Evolutionary conservation across 2,888 invertebrate species (phyloP).

Genomic region (Amphimallon solstitiale): DNA sequence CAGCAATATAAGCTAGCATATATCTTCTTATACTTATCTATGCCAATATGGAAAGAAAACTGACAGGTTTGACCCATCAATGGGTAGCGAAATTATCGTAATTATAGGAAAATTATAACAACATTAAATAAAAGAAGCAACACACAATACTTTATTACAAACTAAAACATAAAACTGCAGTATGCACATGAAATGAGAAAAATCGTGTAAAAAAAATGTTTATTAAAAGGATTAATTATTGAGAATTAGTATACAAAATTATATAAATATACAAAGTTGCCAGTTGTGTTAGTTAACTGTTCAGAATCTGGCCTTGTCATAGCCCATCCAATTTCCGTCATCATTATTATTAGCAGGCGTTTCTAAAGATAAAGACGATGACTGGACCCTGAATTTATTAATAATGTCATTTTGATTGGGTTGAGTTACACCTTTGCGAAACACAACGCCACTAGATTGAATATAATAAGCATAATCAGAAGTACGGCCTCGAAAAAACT

Average conservation of each 20-base stretch:
- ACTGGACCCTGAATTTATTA: not conserved
- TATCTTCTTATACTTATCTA: too few species aligned
- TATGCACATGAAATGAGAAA: slow-evolving; percentile 33
- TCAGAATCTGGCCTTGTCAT: slow-evolving; percentile 60
- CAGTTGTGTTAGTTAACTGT: not conserved
- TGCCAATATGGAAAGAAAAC: too few species aligned
- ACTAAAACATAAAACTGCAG: slow-evolving; percentile 12
- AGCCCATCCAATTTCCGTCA: slow-evolving; percentile 61
- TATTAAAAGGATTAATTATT: slow-evolving; percentile 7
- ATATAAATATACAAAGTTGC: slow-evolving; percentile 15
- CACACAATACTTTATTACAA: slow-evolving; percentile 11
- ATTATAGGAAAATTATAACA: not conserved
- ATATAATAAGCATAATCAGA: slow-evolving; percentile 49
- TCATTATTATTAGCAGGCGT: slow-evolving; percentile 36
- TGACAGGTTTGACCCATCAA: too few species aligned
- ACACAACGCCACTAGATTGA: slow-evolving; percentile 49
- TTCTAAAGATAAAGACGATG: not conserved
- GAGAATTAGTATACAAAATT: slow-evolving; percentile 1
- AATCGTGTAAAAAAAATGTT: slow-evolving; percentile 11
- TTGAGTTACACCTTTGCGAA: slow-evolving; percentile 5
- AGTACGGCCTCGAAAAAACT: slow-evolving; percentile 53
- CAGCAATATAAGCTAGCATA: too few species aligned
- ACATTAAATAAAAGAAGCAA: slow-evolving; percentile 11
- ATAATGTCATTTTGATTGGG: slow-evolving; percentile 4
- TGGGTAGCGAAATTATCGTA: too few species aligned